phyloP scores from a whole-genome alignment of 2,888 invertebrate genomes.

The Amblyteles armatorius region DNA sequence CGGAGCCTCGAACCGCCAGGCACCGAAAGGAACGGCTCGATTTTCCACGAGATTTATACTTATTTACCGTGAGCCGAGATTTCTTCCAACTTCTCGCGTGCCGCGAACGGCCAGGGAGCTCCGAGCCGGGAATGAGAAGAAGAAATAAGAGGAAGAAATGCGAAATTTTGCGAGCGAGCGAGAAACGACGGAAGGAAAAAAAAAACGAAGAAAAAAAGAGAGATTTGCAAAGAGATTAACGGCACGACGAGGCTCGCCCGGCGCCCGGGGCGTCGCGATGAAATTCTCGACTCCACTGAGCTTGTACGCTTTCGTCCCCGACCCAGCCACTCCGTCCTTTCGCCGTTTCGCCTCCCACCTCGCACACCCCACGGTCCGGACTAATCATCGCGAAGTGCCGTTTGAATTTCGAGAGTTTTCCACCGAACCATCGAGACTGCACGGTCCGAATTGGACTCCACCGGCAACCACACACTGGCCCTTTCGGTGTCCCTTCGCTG shows the following conservation, averaged over 20 bases:
- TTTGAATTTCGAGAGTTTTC: constrained; percentile 36
- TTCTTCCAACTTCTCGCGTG: constrained; percentile 44
- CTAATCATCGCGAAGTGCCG: constrained; percentile 31
- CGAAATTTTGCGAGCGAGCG: neutral
- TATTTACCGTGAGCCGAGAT: constrained; percentile 31
- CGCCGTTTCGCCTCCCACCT: constrained; percentile 6
- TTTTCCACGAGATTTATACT: constrained; percentile 46
- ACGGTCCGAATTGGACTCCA: neutral
- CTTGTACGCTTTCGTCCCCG: neutral
- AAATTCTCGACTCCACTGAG: neutral
- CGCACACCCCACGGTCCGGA: neutral
- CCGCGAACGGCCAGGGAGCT: constrained; percentile 7
- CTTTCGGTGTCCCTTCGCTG: neutral
- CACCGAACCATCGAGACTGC: neutral
- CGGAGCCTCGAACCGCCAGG: neutral
- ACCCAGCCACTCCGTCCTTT: neutral
- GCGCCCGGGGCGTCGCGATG: constrained; percentile 26
- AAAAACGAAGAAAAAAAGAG: constrained; percentile 8
- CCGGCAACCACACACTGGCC: neutral
- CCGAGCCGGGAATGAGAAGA: neutral
- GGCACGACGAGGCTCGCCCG: constrained; percentile 19
- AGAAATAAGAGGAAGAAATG: neutral
- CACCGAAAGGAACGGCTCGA: neutral
- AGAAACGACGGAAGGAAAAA: neutral
- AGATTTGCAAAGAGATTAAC: constrained; percentile 50